Evolutionary conservation across 2,888 invertebrate genomes (phyloP).

Genomic region (Autographa gamma): DNA sequence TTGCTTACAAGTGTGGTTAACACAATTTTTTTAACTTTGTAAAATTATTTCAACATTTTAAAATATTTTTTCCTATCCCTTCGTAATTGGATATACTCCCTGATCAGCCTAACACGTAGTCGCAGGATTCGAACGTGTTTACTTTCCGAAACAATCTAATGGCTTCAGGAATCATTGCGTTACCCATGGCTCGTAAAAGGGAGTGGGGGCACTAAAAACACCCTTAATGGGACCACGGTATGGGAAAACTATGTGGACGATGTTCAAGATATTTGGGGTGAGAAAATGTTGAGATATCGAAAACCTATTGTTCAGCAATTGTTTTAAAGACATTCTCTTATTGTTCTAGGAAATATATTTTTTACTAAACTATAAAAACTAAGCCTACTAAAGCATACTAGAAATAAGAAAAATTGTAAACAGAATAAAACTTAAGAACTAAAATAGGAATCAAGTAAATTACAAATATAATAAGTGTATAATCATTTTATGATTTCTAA

Average conservation of each 20-base stretch:
- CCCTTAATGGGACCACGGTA: constrained; percentile 43
- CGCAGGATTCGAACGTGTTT: constrained; percentile 22
- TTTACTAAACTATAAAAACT: too few relatives aligned
- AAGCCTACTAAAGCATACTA: too few relatives aligned
- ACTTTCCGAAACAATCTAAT: constrained; percentile 40
- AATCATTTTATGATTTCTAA: too few relatives aligned
- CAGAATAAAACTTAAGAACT: too few relatives aligned
- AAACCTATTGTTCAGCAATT: not conserved
- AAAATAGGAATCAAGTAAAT: too few relatives aligned
- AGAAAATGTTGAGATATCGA: not conserved
- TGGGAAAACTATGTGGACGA: constrained; percentile 33
- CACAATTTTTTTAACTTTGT: too few relatives aligned
- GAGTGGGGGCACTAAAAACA: constrained; percentile 37
- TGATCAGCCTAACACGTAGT: constrained; percentile 8
- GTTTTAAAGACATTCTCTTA: too few relatives aligned
- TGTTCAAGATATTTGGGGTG: constrained; percentile 8
- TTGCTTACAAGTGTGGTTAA: too few relatives aligned
- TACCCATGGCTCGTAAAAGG: constrained; percentile 36
- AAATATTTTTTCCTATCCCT: not conserved
- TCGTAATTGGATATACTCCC: not conserved
- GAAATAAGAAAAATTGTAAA: too few relatives aligned
- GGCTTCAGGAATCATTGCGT: constrained; percentile 32
- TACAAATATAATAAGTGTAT: too few relatives aligned
- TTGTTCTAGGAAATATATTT: too few relatives aligned
- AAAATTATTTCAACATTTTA: too few relatives aligned